Evolutionary conservation across 2,888 invertebrate genomes (phyloP), one percentile per base, ranked within the genome.

Genomic region (Thumatha senex): DNA sequence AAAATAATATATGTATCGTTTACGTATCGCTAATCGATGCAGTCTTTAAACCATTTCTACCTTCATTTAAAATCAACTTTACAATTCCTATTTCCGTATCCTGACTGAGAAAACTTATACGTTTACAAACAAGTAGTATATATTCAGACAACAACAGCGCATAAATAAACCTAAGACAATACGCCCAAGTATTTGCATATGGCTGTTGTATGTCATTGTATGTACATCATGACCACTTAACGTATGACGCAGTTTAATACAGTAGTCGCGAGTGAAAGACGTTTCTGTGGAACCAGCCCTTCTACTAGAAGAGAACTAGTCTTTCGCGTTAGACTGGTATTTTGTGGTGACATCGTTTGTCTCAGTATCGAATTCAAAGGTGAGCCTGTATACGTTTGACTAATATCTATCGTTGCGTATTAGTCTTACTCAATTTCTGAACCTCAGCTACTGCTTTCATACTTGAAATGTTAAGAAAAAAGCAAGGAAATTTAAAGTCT

Each of bases 81-180:
- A 7, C 7, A 8, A 35, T 8, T 13, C 13, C 9, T 13, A 9
- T 14, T 9, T 9, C 10, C 14, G 2, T 7, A 39, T n/a, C 18
- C n/a, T 39, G 15, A 10, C 13, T 38, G 34, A 43, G 12, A 18
- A 31, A 15, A 40, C 31, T 31, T 31, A 46, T 33, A 5, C 38
- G 10, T 33, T 31, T 13, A 12, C 31, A 24, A 24, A 24, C 18
- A 24, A 24, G 18, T 30, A 24, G 36, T 10, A 39, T 11, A 7
- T 18, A 40, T 31, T 38, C 40, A 33, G 31, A 24, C 31, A 14
- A 36, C 15, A 40, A 35, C 36, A 30, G 14, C 51, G 57, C 58
- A 64, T 58, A 47, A 1, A 15, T 56, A 56, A 48, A 43, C 15
- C 54, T 58, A 33, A 9, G 30, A 39, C 40, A 47, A 34, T 44